Evolutionary conservation across 2,888 invertebrate species (phyloP), one percentile per base, ranked within the genome.

Genomic region (Drosophila seclusa): DNA sequence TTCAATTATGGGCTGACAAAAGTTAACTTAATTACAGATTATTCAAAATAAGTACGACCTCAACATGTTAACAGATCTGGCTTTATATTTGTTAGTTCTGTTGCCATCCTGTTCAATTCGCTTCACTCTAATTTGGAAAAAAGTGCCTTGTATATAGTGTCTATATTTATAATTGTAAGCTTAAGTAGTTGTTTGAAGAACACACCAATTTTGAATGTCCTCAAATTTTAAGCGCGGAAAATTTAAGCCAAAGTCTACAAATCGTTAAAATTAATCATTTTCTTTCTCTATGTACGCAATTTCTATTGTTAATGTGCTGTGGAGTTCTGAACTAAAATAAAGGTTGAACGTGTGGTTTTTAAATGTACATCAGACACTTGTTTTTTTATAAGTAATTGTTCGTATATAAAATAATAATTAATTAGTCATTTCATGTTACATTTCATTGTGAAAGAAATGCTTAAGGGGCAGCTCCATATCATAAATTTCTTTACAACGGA

Each of bases 191-290:
- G 54, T 69, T 70, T 42, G 29, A 38, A 55, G 36, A 61, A 53
- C 52, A 58, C 34, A 68, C 49, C 40, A 48, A 58, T 67, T 65
- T 66, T 40, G 38, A 73, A 54, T 48, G 49, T 55, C 38, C 63
- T 69, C 50, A 68, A 67, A 59, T 59, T 45, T 64, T 62, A 63
- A 57, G 62, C 54, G 63, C 50, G 68, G 57, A 76, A 65, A 78
- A 71, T 67, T 79, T 55, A 79, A 82, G 71, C 83, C 84, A 83
- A 83, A 83, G 82, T 83, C 66, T 81, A 68, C 55, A 72, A 80
- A 70, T 54, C 49, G 68, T 70, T 62, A 62, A 36, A 65, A 42
- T 71, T 54, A 72, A 71, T 55, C 49, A 42, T 36, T 68, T 49
- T 48, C 45, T 67, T 48, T 68, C 34, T 75, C 63, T 63, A 62